Evolutionary conservation across 1,140 invertebrate genomes (phyloP).

Genomic region (Bombus pascuorum): DNA sequence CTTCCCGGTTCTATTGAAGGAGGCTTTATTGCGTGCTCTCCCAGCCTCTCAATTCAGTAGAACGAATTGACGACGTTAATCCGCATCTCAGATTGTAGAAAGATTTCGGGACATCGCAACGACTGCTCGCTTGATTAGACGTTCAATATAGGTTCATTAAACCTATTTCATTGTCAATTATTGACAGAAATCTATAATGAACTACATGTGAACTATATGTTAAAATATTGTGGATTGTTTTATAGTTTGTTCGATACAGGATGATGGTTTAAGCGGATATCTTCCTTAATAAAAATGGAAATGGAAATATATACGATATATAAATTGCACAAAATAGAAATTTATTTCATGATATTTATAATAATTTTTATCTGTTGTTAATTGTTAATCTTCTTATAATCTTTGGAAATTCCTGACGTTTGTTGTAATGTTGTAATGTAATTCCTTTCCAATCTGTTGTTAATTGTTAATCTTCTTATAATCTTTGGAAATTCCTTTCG

Average conservation of each 20-base stretch:
- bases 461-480: too few relatives aligned
- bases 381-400: too few relatives aligned
- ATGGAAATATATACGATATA: too few relatives aligned
- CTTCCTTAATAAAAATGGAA: not conserved
- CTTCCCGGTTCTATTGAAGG: slow-evolving; percentile 46
- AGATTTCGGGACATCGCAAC: not conserved
- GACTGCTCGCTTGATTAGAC: not conserved
- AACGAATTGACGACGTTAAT: slow-evolving; percentile 27
- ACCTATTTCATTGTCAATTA: not conserved
- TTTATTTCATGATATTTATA: too few relatives aligned
- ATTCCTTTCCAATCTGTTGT: too few relatives aligned
- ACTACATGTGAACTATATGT: not conserved
- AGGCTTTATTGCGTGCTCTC: slow-evolving; percentile 49
- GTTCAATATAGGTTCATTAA: not conserved
- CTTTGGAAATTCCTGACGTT: too few relatives aligned
- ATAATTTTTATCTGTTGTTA: too few relatives aligned
- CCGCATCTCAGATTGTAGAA: not conserved
- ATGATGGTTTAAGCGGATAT: not conserved
- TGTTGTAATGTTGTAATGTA: too few relatives aligned
- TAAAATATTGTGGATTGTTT: not conserved
- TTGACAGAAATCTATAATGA: too few relatives aligned
- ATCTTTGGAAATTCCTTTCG: too few relatives aligned
- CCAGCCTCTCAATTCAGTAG: slow-evolving; percentile 28
- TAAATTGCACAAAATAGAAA: too few relatives aligned
- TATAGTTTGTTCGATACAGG: not conserved